A percentile compares a stretch with the other conserved stretches of the same genome.
Evolutionary conservation across 2,888 invertebrate genomes (phyloP).

Genomic region (Vanessa cardui): DNA sequence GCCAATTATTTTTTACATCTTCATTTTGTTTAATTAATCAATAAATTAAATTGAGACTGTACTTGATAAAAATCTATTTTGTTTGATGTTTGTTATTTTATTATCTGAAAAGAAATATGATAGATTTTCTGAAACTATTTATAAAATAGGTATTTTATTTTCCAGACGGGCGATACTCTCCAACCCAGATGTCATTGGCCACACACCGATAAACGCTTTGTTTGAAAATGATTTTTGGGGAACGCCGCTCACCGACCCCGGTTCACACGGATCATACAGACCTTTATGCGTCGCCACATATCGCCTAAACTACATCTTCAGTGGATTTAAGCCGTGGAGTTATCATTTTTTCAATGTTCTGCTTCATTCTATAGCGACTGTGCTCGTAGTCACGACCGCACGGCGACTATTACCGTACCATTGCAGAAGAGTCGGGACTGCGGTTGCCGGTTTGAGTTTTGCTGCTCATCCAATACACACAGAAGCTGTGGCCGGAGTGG

Average conservation of each 20-base stretch:
- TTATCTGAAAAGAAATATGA: no score
- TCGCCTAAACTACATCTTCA: slow-evolving; percentile 90
- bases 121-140: background rate
- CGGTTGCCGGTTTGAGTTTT: slow-evolving; percentile 92
- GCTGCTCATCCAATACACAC: slow-evolving; percentile 98
- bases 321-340: slow-evolving; percentile 90
- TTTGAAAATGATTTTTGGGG: slow-evolving; percentile 99
- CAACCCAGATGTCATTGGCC: slow-evolving; percentile 95
- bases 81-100: no score
- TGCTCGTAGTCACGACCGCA: slow-evolving; percentile 90
- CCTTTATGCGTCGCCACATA: slow-evolving; percentile 95
- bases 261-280: slow-evolving; percentile 98
- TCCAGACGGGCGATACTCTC: slow-evolving; percentile 96
- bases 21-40: no score
- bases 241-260: slow-evolving; percentile 94
- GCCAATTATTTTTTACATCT: no score
- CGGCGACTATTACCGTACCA: slow-evolving; percentile 86
- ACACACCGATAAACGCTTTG: slow-evolving; percentile 90
- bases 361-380: slow-evolving; percentile 93
- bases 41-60: no score
- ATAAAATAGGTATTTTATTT: slow-evolving; percentile 59
- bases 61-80: no score
- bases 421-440: slow-evolving; percentile 85
- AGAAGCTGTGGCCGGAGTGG: slow-evolving; percentile 97
- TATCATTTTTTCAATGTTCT: slow-evolving; percentile 94